These are phyloP conservation scores for Chaenogobius annularis DNA, from an alignment of 2,113 vertebrate genomes.

Conservation along the genomic window DNA sequence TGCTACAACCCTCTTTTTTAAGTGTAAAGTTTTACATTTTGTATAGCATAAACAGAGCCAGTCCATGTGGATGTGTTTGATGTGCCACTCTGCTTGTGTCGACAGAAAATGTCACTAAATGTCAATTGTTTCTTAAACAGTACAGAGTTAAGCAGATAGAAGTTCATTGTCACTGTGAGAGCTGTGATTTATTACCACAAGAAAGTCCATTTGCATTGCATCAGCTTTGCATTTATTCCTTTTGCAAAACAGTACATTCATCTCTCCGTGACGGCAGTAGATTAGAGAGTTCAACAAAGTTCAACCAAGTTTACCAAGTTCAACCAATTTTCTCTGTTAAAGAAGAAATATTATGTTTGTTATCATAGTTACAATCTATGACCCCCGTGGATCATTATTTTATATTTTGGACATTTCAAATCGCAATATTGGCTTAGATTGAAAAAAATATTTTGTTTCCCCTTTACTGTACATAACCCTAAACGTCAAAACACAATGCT, in stretches of 20 bases:
- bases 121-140: constrained; percentile 41
- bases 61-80: constrained; percentile 16
- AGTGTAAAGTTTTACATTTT: background rate
- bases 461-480: too few species aligned
- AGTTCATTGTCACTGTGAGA: constrained; percentile 58
- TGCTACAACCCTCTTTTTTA: background rate
- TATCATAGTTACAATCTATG: too few species aligned
- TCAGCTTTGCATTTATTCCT: constrained; percentile 11
- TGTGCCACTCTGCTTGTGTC: constrained; percentile 20
- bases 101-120: constrained; percentile 30
- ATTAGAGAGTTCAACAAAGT: constrained; percentile 56
- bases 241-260: constrained; percentile 16
- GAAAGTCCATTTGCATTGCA: constrained; percentile 30
- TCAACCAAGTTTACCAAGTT: constrained; percentile 43
- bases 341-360: too few species aligned
- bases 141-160: constrained; percentile 1
- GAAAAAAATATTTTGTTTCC: too few species aligned
- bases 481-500: background rate
- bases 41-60: background rate
- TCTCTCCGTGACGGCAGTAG: constrained; percentile 34
- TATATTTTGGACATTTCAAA: too few species aligned
- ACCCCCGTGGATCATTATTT: too few species aligned
- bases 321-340: constrained; percentile 30
- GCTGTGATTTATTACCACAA: constrained; percentile 53
- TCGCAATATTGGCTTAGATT: too few species aligned